These are phyloP conservation scores for Trachops cirrhosus DNA, from an alignment of 2,797 vertebrate species.

Conservation along the genomic window DNA sequence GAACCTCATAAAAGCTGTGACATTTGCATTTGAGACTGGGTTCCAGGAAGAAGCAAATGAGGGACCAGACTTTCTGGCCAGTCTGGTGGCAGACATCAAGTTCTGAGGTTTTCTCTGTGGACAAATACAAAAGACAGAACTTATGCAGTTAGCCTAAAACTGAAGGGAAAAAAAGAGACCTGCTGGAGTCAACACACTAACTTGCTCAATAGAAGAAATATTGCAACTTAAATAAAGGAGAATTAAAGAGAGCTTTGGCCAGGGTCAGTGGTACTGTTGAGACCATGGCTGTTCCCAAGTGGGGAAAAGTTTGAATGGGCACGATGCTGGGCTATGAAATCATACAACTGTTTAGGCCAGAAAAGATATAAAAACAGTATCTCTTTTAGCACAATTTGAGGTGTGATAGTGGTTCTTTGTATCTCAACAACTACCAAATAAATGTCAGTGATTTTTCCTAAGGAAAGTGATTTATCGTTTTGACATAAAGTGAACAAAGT, in stretches of 20 bases:
- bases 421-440: not conserved
- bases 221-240: not conserved
- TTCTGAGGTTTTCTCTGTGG: not conserved
- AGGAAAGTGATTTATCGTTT: slow-evolving; percentile 2
- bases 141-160: not conserved
- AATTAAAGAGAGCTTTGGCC: not conserved
- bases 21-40: not conserved
- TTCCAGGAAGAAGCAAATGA: not conserved
- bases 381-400: not conserved
- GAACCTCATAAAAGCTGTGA: not conserved
- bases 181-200: not conserved
- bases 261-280: not conserved
- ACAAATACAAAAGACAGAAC: slow-evolving; percentile 42
- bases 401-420: not conserved
- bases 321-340: not conserved
- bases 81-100: not conserved
- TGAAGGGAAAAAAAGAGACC: not conserved
- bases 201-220: not conserved
- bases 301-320: not conserved
- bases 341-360: not conserved
- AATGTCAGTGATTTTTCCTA: not conserved
- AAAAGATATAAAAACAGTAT: not conserved
- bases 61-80: slow-evolving; percentile 11
- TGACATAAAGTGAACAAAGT: slow-evolving; percentile 1
- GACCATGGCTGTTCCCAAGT: not conserved